These are phyloP conservation scores for Gambelia wislizenii DNA, from an alignment of 2,797 vertebrate genomes.

Conservation along the genomic window DNA sequence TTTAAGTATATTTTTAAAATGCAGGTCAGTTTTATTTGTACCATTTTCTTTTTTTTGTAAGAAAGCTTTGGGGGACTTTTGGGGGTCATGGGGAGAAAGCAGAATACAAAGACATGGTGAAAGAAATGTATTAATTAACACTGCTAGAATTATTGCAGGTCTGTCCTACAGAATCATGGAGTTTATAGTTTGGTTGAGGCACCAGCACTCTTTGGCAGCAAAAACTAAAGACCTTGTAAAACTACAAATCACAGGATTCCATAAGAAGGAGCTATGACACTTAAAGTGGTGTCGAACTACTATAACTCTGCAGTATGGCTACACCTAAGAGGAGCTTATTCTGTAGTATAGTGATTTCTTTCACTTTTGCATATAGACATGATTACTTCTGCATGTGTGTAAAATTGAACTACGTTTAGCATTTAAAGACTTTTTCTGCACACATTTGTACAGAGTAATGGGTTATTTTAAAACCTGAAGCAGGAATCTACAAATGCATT, in stretches of 20 bases:
- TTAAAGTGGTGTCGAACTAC: too few species aligned
- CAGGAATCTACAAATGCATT: not conserved
- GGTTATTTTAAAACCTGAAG: not conserved
- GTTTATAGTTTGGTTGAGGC: too few species aligned
- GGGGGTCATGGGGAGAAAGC: not conserved
- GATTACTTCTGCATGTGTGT: not conserved
- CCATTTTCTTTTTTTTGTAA: not conserved
- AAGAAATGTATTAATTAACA: not conserved
- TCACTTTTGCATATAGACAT: not conserved
- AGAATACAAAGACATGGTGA: not conserved
- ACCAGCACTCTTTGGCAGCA: too few species aligned
- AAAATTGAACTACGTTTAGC: not conserved
- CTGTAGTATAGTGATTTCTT: not conserved
- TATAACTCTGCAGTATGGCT: too few species aligned
- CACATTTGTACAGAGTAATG: not conserved
- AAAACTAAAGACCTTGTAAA: too few species aligned
- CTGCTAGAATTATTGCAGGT: too few species aligned
- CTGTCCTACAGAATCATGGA: too few species aligned
- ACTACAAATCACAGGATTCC: too few species aligned
- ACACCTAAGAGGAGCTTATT: not conserved
- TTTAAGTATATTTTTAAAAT: conserved; percentile 41
- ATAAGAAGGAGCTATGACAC: too few species aligned
- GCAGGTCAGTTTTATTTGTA: conserved; percentile 48
- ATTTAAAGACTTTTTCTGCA: not conserved
- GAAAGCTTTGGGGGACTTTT: not conserved